A percentile compares a stretch with the other conserved stretches of the same genome.
phyloP scores from a whole-genome alignment of 2,888 invertebrate genomes.

The Teleogryllus oceanicus region DNA sequence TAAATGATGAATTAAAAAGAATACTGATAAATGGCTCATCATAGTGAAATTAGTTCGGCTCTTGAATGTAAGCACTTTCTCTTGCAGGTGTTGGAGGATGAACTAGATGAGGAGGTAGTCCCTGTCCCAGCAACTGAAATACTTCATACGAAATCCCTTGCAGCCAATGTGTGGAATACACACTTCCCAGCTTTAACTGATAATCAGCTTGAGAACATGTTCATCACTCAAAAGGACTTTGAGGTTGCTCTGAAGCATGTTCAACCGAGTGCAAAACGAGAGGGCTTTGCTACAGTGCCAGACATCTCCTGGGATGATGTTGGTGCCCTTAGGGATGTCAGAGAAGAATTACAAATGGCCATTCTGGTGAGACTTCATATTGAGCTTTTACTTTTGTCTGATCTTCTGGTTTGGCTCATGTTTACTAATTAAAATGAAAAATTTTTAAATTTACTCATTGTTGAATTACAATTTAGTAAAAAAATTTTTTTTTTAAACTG shows the following conservation, averaged over 20 bases:
- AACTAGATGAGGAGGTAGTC: background rate
- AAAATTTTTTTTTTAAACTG: too few species aligned
- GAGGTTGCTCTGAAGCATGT: constrained; percentile 72
- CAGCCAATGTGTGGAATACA: background rate
- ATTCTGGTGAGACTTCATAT: constrained; percentile 61
- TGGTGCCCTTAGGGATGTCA: constrained; percentile 82
- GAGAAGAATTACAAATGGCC: constrained; percentile 84
- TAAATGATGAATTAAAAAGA: too few species aligned
- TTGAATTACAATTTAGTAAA: background rate
- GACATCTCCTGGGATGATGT: constrained; percentile 97
- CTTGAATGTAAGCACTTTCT: background rate
- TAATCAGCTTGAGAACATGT: constrained; percentile 62
- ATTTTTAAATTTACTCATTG: background rate
- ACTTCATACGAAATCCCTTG: background rate
- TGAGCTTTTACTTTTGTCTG: too few species aligned
- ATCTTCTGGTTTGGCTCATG: background rate
- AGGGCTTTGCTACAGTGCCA: constrained; percentile 96
- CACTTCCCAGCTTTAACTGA: constrained; percentile 55
- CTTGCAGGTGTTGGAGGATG: background rate
- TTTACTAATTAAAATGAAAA: background rate
- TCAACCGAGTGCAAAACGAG: constrained; percentile 90
- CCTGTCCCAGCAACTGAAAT: background rate
- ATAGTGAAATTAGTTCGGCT: too few species aligned
- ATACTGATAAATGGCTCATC: too few species aligned
- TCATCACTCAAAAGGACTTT: constrained; percentile 73